Conservation (phyloP, 2,113 vertebrate species). For the Nycticryphes semicollaris region DNA sequence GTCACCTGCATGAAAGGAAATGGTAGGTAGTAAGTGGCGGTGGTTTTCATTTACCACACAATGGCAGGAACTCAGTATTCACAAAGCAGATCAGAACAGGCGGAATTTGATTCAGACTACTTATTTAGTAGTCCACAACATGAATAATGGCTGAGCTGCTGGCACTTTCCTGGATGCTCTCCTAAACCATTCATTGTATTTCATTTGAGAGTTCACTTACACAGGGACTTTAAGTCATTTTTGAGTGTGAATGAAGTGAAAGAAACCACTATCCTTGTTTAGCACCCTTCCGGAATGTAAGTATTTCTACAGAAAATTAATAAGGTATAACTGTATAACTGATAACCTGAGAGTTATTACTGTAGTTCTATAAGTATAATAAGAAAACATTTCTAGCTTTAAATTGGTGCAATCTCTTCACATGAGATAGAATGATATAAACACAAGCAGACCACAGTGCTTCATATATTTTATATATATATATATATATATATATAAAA, state of each 20-base stretch:
- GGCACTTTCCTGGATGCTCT: neutral
- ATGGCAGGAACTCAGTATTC: neutral
- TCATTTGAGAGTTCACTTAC: neutral
- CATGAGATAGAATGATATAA: neutral
- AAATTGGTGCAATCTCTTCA: neutral
- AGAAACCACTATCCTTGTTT: neutral
- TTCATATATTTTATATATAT: accelerated
- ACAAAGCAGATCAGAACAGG: neutral
- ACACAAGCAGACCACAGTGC: neutral
- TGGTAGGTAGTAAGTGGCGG: neutral
- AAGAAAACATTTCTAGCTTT: neutral
- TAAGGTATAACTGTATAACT: neutral
- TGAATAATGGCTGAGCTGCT: neutral
- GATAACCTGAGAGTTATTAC: neutral
- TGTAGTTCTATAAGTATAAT: neutral
- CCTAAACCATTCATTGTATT: neutral
- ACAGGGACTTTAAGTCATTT: neutral
- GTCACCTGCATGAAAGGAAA: neutral
- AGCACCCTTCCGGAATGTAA: neutral
- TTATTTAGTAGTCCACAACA: neutral
- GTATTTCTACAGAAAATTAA: neutral
- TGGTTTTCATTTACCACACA: neutral
- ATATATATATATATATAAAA: neutral
- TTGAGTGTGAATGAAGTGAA: neutral
- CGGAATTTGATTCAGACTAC: neutral